Conservation (phyloP, 2,797 vertebrate species). For the Rallus crepitans region DNA sequence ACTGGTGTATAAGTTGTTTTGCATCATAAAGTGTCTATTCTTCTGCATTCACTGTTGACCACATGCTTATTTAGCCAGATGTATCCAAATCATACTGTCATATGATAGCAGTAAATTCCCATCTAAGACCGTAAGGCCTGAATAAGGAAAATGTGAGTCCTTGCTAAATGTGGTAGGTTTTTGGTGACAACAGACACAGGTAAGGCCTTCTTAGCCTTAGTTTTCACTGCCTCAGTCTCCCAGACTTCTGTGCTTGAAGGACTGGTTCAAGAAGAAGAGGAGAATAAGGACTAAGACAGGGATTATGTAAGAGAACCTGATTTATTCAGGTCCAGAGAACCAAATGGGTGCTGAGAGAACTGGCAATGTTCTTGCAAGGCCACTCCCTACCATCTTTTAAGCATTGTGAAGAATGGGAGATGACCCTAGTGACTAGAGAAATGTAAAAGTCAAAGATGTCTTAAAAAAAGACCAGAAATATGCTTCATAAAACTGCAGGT, state of each 20-base stretch:
- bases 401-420: background rate
- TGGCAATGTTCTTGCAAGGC: background rate
- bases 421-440: background rate
- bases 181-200: background rate
- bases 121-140: background rate
- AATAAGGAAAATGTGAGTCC: background rate
- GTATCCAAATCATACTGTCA: background rate
- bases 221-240: background rate
- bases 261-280: background rate
- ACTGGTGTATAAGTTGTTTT: background rate
- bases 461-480: background rate
- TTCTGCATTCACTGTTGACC: background rate
- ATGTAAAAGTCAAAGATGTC: background rate
- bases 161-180: background rate
- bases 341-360: background rate
- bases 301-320: background rate
- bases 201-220: background rate
- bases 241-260: background rate
- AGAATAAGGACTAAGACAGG: background rate
- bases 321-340: background rate
- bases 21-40: background rate
- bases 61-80: background rate
- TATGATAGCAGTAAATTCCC: background rate
- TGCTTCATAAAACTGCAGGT: background rate
- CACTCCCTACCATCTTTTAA: background rate